phyloP scores from a whole-genome alignment of 2,797 vertebrate species.

The Dicrostonyx torquatus region DNA sequence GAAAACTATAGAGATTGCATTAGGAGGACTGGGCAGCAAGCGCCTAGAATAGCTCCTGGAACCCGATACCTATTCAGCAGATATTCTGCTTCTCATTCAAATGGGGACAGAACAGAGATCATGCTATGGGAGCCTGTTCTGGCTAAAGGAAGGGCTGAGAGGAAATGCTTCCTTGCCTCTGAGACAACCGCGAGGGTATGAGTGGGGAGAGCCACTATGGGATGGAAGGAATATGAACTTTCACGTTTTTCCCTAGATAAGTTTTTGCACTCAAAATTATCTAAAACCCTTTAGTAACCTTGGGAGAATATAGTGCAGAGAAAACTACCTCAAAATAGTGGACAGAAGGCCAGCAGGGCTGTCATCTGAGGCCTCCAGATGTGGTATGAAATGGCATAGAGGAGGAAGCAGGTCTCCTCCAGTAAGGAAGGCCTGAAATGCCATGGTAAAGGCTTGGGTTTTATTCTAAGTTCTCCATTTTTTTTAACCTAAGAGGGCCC shows the following conservation, averaged over 20 bases:
- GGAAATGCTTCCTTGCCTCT: background rate
- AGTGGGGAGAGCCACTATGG: background rate
- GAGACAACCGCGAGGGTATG: background rate
- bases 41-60: background rate
- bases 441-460: background rate
- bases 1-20: background rate
- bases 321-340: background rate
- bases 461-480: background rate
- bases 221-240: background rate
- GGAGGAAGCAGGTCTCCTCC: background rate
- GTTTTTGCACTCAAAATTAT: background rate
- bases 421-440: background rate
- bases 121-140: background rate
- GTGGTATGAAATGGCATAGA: background rate
- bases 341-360: background rate
- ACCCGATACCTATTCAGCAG: slow-evolving; percentile 6
- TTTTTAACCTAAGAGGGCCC: background rate
- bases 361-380: background rate
- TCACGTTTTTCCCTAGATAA: background rate
- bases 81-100: background rate
- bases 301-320: background rate
- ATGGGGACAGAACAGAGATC: background rate
- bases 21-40: background rate
- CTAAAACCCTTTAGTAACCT: background rate
- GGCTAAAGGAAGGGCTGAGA: background rate